Evolutionary conservation across 2,797 vertebrate genomes (phyloP).

Genomic region (Notamacropus eugenii): DNA sequence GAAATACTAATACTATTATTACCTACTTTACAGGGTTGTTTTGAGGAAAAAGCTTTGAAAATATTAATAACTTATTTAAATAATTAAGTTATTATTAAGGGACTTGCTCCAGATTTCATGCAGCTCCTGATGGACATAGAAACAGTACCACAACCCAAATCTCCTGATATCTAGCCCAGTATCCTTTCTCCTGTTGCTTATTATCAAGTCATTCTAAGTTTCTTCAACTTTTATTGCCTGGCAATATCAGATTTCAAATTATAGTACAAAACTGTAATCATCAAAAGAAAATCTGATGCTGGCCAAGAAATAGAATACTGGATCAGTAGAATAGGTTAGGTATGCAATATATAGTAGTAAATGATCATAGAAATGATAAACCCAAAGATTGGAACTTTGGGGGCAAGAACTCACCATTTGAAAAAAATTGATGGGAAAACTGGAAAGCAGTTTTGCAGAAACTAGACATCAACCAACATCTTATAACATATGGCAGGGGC

Average conservation of each 20-base stretch:
- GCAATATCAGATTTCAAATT: not conserved
- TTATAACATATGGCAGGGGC: not conserved
- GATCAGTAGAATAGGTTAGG: not conserved
- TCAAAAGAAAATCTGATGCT: not conserved
- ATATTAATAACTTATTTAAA: not conserved
- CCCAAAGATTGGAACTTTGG: not conserved
- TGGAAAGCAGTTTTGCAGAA: not conserved
- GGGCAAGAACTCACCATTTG: not conserved
- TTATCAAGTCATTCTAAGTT: not conserved
- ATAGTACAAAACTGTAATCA: not conserved
- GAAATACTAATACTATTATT: not conserved
- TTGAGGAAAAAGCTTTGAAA: not conserved
- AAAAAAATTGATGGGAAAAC: not conserved
- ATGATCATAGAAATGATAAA: not conserved
- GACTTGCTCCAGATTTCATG: not conserved
- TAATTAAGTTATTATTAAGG: not conserved
- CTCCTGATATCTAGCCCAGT: not conserved
- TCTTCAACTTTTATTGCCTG: not conserved
- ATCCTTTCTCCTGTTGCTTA: not conserved
- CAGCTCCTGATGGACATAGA: not conserved
- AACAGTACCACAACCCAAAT: not conserved
- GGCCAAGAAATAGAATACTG: not conserved
- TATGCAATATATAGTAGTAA: not conserved
- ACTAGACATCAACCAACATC: not conserved
- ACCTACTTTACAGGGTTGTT: not conserved